Evolutionary conservation across 2,888 invertebrate genomes (phyloP).

Genomic region (Acleris laterana): DNA sequence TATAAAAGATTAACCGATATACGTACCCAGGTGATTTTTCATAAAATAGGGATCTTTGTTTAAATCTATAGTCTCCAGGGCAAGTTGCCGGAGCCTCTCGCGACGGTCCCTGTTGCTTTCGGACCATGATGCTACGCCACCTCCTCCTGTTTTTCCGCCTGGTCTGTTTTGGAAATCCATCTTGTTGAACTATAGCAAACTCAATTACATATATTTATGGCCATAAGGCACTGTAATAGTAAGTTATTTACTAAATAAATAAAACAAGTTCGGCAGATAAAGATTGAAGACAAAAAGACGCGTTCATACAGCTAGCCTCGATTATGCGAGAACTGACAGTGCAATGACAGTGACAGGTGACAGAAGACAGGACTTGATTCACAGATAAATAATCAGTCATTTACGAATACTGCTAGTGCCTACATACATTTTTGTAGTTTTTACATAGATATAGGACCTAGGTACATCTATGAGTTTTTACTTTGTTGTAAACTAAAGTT

Average conservation of each 20-base stretch:
- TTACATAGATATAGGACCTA: too few relatives aligned
- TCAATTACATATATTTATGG: constrained; percentile 3
- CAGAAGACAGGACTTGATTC: too few relatives aligned
- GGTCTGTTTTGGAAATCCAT: constrained; percentile 99
- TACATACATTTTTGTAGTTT: not conserved
- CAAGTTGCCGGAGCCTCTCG: constrained; percentile 97
- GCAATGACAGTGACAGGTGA: not conserved
- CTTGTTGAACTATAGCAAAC: constrained; percentile 18
- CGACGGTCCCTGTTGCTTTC: constrained; percentile 98
- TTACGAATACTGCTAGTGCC: constrained; percentile 1
- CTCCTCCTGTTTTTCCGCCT: constrained; percentile 99
- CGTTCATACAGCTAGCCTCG: too few relatives aligned
- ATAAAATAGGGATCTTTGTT: constrained; percentile 99
- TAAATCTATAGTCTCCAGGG: constrained; percentile 98
- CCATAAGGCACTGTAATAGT: not conserved
- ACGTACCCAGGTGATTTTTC: constrained; percentile 97
- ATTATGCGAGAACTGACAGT: not conserved
- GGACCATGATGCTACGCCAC: constrained; percentile 99
- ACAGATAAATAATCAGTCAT: not conserved
- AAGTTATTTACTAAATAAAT: not conserved
- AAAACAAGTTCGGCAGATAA: not conserved
- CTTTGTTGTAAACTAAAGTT: too few relatives aligned
- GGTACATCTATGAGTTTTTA: too few relatives aligned
- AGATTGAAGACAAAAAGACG: too few relatives aligned
- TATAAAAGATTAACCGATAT: too few relatives aligned